phyloP scores from a whole-genome alignment of 2,797 vertebrate genomes.

The Naso thynnoides region DNA sequence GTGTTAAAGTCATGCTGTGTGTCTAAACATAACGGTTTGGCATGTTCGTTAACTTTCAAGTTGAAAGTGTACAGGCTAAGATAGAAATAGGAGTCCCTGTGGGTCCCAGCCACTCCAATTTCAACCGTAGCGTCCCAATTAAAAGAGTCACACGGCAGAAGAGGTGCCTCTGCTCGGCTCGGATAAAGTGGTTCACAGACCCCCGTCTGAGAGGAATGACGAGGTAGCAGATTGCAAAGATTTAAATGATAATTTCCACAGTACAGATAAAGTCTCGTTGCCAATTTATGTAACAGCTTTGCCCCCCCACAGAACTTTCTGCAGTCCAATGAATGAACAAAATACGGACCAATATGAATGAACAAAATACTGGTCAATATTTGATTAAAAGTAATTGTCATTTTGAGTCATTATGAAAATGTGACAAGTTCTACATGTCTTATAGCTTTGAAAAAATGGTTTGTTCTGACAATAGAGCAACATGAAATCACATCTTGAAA shows the following conservation, averaged over 20 bases:
- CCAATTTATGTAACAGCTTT: conserved; percentile 26
- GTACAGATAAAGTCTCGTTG: conserved; percentile 24
- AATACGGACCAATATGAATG: no score
- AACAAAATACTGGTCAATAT: conserved; percentile 15
- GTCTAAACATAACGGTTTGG: conserved; percentile 70
- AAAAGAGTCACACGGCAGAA: conserved; percentile 73
- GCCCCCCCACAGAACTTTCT: conserved; percentile 17
- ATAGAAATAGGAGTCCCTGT: conserved; percentile 74
- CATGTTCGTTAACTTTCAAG: conserved; percentile 64
- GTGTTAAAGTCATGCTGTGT: conserved; percentile 47
- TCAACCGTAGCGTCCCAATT: conserved; percentile 78
- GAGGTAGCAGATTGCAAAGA: conserved; percentile 52
- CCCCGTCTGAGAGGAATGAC: conserved; percentile 49
- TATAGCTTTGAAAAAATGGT: conserved; percentile 3
- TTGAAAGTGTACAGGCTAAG: conserved; percentile 63
- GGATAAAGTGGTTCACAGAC: conserved; percentile 67
- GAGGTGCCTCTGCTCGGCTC: conserved; percentile 62
- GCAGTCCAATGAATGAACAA: no score
- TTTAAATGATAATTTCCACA: conserved; percentile 58
- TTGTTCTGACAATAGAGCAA: background rate
- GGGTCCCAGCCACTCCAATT: conserved; percentile 74
- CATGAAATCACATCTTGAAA: conserved; percentile 17
- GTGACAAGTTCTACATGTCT: background rate
- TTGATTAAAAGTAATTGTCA: conserved; percentile 1
- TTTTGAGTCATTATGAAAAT: background rate